Conservation (phyloP, 2,113 vertebrate species). For the Brachyhypopomus occidentalis region DNA sequence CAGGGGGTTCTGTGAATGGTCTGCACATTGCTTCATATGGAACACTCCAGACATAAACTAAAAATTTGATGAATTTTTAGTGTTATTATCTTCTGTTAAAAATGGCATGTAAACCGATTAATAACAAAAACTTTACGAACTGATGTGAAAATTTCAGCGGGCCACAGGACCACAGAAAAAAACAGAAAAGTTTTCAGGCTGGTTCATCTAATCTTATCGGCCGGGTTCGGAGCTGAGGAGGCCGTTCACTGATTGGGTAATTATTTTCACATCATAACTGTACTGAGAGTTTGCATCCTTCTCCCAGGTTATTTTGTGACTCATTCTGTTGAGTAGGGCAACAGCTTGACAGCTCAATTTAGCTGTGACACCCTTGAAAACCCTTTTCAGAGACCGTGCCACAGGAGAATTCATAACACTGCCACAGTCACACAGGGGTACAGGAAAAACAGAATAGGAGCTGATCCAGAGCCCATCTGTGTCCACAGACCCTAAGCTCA, state of each 20-base stretch:
- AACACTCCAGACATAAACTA: no score
- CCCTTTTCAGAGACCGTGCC: slow-evolving; percentile 24
- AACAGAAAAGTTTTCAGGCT: not conserved
- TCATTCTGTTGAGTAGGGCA: slow-evolving; percentile 27
- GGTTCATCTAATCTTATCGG: not conserved
- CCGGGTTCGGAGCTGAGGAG: not conserved
- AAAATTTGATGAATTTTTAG: no score
- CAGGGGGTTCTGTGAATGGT: no score
- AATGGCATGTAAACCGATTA: no score
- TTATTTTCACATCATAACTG: slow-evolving; percentile 6
- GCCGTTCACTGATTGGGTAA: not conserved
- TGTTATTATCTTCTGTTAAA: no score
- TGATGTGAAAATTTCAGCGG: not conserved
- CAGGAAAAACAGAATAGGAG: slow-evolving; percentile 14
- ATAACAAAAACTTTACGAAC: no score
- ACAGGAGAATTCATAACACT: slow-evolving; percentile 40
- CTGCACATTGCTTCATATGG: no score
- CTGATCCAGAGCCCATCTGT: slow-evolving; percentile 2
- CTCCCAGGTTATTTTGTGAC: slow-evolving; percentile 5
- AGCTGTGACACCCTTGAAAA: slow-evolving; percentile 22
- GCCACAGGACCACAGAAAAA: not conserved
- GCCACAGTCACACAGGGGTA: not conserved
- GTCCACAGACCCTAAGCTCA: not conserved
- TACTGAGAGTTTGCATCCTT: slow-evolving; percentile 22
- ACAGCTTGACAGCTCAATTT: slow-evolving; percentile 45